phyloP scores from a whole-genome alignment of 2,888 invertebrate species.

The Lepeophtheirus nordmannii region DNA sequence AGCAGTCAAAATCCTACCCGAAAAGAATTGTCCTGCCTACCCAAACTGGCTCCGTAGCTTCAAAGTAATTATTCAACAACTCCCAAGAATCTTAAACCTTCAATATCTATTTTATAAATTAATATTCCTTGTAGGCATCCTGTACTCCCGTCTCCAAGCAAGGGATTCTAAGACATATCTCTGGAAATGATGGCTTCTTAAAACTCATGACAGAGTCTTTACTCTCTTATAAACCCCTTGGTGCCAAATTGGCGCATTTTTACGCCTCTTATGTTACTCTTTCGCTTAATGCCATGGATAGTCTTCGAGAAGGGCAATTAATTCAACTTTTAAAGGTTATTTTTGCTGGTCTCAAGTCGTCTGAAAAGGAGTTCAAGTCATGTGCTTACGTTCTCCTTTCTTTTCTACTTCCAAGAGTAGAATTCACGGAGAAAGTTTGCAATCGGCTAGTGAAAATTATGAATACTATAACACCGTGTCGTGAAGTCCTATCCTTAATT shows the following conservation, averaged over 20 bases:
- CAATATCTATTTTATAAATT: not conserved
- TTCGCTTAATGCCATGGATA: not conserved
- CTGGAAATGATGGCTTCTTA: conserved; percentile 17
- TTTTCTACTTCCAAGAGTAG: conserved; percentile 2
- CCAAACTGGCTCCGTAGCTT: conserved; percentile 16
- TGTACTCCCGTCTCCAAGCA: not conserved
- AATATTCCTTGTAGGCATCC: not conserved
- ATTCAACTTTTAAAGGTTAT: conserved; percentile 14
- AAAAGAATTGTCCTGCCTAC: conserved; percentile 11
- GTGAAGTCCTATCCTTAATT: not conserved
- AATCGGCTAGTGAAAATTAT: not conserved
- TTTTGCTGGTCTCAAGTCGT: conserved; percentile 2
- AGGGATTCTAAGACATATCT: conserved; percentile 4
- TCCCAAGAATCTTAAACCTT: too few relatives aligned
- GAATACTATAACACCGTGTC: not conserved
- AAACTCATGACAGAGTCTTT: conserved; percentile 9
- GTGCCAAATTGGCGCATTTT: conserved; percentile 8
- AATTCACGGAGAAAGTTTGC: conserved; percentile 12
- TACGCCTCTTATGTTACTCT: not conserved
- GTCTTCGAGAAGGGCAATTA: conserved; percentile 9
- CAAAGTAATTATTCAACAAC: not conserved
- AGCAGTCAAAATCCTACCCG: conserved; percentile 10
- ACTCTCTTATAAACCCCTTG: not conserved
- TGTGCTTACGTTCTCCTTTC: conserved; percentile 6
- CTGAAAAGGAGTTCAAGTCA: conserved; percentile 6